Evolutionary conservation across 2,888 invertebrate genomes (phyloP).

Genomic region (Phaedon cochleariae): DNA sequence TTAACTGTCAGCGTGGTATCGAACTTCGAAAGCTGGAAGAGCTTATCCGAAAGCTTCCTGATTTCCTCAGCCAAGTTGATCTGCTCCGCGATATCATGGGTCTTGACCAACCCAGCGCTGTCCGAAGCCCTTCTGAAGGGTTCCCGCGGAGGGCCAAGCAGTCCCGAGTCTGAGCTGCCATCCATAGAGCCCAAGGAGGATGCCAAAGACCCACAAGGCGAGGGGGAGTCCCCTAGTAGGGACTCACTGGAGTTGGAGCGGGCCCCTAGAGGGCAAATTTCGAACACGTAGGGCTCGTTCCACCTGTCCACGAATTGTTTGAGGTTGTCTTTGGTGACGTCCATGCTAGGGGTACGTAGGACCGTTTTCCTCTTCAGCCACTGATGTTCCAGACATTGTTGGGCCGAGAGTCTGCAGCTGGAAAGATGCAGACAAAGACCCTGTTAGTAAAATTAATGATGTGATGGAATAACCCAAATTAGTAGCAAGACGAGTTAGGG

Average conservation of each 20-base stretch:
- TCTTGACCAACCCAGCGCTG: conserved; percentile 72
- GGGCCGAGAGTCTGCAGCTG: conserved; percentile 85
- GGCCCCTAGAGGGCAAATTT: conserved; percentile 65
- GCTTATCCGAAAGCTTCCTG: conserved; percentile 81
- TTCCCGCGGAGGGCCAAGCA: conserved; percentile 45
- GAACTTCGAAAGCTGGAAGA: conserved; percentile 74
- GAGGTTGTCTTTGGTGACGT: conserved; percentile 84
- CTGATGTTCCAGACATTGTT: conserved; percentile 84
- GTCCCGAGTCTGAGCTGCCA: conserved; percentile 50
- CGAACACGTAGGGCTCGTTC: conserved; percentile 87
- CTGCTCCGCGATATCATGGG: conserved; percentile 69
- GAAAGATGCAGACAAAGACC: conserved; percentile 63
- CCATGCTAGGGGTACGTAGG: conserved; percentile 63
- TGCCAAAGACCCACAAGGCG: conserved; percentile 79
- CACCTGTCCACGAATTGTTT: conserved; percentile 86
- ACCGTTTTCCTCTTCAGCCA: conserved; percentile 76
- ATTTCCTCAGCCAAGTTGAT: conserved; percentile 84
- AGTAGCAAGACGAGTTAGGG: conserved; percentile 44
- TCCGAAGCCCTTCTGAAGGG: conserved; percentile 75
- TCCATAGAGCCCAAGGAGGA: conserved; percentile 72
- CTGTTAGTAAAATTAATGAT: conserved; percentile 44
- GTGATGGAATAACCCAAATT: conserved; percentile 53
- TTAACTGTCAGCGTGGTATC: conserved; percentile 41
- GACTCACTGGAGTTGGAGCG: neutral
- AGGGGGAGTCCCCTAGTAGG: conserved; percentile 78